These are phyloP conservation scores for Danaus chrysippus DNA, from an alignment of 2,888 invertebrate species.

Conservation along the genomic window DNA sequence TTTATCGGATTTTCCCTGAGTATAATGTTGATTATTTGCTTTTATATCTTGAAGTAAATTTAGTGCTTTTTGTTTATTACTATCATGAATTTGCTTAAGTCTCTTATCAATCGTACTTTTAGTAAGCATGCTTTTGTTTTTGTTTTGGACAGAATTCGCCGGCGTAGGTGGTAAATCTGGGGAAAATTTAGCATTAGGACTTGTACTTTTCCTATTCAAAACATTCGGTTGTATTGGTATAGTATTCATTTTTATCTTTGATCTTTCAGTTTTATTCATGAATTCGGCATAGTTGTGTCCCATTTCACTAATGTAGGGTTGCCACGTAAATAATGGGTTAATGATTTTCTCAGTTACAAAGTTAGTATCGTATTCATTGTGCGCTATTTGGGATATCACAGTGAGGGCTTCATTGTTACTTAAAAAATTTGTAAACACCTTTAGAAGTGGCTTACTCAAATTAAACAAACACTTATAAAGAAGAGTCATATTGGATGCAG, in stretches of 20 bases:
- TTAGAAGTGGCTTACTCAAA: constrained; percentile 57
- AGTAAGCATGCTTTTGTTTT: constrained; percentile 55
- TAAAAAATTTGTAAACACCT: constrained; percentile 61
- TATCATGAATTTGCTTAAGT: constrained; percentile 52
- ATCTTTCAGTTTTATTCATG: constrained; percentile 50
- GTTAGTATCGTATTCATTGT: constrained; percentile 67
- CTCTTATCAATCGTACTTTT: constrained; percentile 60
- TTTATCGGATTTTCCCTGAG: constrained; percentile 50
- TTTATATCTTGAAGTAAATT: constrained; percentile 53
- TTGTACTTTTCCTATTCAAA: constrained; percentile 50
- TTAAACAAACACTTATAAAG: constrained; percentile 68
- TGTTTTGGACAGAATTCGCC: constrained; percentile 47
- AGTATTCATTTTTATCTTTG: constrained; percentile 54
- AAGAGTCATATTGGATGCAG: constrained; percentile 47
- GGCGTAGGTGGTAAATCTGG: constrained; percentile 37
- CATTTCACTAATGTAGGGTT: constrained; percentile 68
- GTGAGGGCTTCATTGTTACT: constrained; percentile 65
- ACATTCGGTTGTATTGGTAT: constrained; percentile 58
- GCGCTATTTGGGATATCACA: constrained; percentile 66
- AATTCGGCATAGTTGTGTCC: constrained; percentile 56
- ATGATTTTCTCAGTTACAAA: constrained; percentile 74
- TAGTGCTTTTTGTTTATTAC: constrained; percentile 57
- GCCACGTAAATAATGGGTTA: constrained; percentile 68
- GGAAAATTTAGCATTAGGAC: constrained; percentile 16
- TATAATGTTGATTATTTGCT: constrained; percentile 49